A percentile compares a stretch with the other conserved stretches of the same genome.
phyloP scores from a whole-genome alignment of 2,888 invertebrate species.

The Hypena proboscidalis region DNA sequence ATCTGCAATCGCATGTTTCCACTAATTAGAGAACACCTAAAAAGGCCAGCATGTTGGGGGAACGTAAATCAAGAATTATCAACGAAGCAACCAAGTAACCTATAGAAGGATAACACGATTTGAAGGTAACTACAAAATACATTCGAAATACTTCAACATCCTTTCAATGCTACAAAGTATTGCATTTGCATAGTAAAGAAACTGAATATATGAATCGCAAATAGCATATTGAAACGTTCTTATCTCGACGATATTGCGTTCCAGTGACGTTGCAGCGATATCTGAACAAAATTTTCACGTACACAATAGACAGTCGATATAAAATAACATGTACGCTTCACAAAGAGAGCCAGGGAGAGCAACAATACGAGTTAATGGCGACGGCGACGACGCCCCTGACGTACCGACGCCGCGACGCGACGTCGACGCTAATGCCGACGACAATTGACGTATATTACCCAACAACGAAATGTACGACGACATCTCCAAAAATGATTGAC shows the following conservation, averaged over 20 bases:
- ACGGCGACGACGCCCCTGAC: slow-evolving; percentile 9
- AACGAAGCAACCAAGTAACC: too few species aligned
- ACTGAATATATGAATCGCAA: slow-evolving; percentile 9
- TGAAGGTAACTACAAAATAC: too few species aligned
- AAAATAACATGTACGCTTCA: slow-evolving; percentile 29
- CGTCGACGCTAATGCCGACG: slow-evolving; percentile 36
- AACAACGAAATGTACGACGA: slow-evolving; percentile 19
- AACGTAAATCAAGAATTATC: too few species aligned
- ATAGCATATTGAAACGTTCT: slow-evolving; percentile 17
- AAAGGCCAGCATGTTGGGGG: too few species aligned
- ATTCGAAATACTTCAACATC: slow-evolving; percentile 5
- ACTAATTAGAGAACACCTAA: too few species aligned
- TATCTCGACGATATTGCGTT: slow-evolving; percentile 33
- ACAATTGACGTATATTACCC: slow-evolving; percentile 37
- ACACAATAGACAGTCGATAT: slow-evolving; percentile 40
- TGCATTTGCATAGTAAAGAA: slow-evolving; percentile 18
- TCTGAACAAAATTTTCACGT: slow-evolving; percentile 42
- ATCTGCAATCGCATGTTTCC: too few species aligned
- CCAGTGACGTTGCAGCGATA: slow-evolving; percentile 33
- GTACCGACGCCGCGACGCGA: slow-evolving; percentile 6
- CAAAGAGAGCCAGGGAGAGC: slow-evolving; percentile 38
- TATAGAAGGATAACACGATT: too few species aligned
- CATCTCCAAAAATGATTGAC: slow-evolving; percentile 33
- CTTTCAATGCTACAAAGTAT: slow-evolving; percentile 3
- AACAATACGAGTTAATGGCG: slow-evolving; percentile 33